These are phyloP conservation scores for Aurelia sp. DNA, from an alignment of 30 jellyfish, hydroid and myxozoan species.

Conservation along the genomic window DNA sequence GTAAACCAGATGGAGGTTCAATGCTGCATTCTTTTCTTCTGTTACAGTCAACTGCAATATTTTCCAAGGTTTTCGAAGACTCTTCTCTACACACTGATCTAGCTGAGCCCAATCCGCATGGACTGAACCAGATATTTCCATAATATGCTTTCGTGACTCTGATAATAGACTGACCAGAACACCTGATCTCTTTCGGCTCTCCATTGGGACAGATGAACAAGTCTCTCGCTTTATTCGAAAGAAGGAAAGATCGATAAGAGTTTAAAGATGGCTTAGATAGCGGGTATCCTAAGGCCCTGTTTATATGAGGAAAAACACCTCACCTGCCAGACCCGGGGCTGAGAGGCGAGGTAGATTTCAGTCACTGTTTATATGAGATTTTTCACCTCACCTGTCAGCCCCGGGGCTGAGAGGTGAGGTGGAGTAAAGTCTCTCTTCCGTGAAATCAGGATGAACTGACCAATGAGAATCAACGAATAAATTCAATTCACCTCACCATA, in stretches of 20 bases:
- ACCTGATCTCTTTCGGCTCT: constrained; percentile 15
- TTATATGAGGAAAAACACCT: too few relatives aligned
- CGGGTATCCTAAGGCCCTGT: too few relatives aligned
- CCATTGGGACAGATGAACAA: constrained; percentile 44
- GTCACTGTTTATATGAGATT: too few relatives aligned
- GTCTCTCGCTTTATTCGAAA: constrained; percentile 28
- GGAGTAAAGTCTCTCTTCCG: too few relatives aligned
- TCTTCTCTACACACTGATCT: constrained; percentile 55
- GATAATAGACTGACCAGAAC: constrained; percentile 39
- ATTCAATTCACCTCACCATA: too few relatives aligned
- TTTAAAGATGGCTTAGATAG: background rate
- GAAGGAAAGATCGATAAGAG: background rate
- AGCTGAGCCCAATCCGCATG: constrained; percentile 69
- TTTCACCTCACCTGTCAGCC: too few relatives aligned
- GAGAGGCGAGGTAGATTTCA: too few relatives aligned
- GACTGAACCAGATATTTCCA: constrained; percentile 81
- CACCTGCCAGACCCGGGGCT: too few relatives aligned
- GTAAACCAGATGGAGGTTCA: background rate
- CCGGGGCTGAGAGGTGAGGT: too few relatives aligned
- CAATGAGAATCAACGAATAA: too few relatives aligned
- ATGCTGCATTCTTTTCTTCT: constrained; percentile 41
- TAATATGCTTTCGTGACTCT: constrained; percentile 54
- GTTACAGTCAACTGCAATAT: constrained; percentile 42
- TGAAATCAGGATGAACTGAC: too few relatives aligned
- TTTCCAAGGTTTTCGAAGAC: constrained; percentile 35